Percentiles rank a stretch among this genome's conserved stretches.
Evolutionary conservation across 35 echinoderm and acorn worm genomes (phyloP).

Genomic region (Stichopus chloronotus): DNA sequence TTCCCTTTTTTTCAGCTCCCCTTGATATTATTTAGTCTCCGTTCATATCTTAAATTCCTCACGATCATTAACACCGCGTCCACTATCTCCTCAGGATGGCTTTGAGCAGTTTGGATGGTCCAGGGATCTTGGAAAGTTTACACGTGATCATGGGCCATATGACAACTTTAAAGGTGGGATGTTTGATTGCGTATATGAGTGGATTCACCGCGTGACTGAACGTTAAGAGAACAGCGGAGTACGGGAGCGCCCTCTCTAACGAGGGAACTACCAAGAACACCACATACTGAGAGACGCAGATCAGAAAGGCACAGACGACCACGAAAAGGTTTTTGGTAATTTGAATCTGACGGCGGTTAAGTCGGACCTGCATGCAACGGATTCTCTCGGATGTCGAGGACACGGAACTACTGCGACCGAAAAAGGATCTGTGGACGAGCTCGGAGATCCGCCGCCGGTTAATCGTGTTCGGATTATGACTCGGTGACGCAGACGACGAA

Average conservation of each 20-base stretch:
- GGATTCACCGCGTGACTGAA: constrained; percentile 51
- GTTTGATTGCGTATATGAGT: constrained; percentile 54
- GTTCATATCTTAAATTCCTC: too few species aligned
- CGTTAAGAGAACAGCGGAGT: constrained; percentile 42
- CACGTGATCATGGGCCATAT: constrained; percentile 46
- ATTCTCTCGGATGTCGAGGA: constrained; percentile 32
- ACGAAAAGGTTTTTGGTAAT: constrained; percentile 58
- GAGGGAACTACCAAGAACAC: constrained; percentile 26
- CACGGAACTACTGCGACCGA: constrained; percentile 36
- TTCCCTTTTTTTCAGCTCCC: too few species aligned
- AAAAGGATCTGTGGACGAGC: constrained; percentile 36
- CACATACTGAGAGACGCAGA: constrained; percentile 54
- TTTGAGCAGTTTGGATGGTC: constrained; percentile 29
- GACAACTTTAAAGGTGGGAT: constrained; percentile 54
- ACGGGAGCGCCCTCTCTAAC: constrained; percentile 24
- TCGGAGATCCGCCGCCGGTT: constrained; percentile 29
- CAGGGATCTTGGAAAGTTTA: constrained; percentile 42
- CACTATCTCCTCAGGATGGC: background rate
- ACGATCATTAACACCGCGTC: background rate
- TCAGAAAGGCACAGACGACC: constrained; percentile 48
- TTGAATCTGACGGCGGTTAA: constrained; percentile 45
- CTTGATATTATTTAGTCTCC: too few species aligned
- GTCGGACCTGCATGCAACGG: constrained; percentile 44
- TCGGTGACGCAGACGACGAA: background rate
- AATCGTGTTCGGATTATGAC: background rate